Evolutionary conservation across 2,888 invertebrate species (phyloP).

Genomic region (Polydesmus complanatus): DNA sequence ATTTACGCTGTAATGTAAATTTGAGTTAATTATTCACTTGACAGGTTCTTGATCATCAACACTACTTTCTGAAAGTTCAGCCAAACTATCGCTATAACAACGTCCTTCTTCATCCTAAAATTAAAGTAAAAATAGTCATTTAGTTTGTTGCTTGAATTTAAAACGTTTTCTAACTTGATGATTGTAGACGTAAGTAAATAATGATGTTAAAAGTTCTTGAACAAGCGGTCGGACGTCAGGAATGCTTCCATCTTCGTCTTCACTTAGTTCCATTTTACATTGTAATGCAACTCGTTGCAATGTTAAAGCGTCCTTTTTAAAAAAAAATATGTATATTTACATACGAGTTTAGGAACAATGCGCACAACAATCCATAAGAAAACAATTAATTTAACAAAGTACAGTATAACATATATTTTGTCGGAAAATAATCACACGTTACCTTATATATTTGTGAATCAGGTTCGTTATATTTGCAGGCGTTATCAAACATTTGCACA

Average conservation of each 20-base stretch:
- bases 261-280: conserved; percentile 73
- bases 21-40: conserved; percentile 17
- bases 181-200: conserved; percentile 88
- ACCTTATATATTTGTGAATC: conserved; percentile 92
- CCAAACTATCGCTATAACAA: conserved; percentile 90
- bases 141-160: background rate
- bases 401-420: background rate
- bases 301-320: conserved; percentile 82
- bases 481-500: conserved; percentile 86
- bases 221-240: conserved; percentile 81
- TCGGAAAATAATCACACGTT: no score
- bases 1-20: conserved; percentile 18
- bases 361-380: no score
- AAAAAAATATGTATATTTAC: no score
- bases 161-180: conserved; percentile 52
- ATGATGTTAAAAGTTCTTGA: conserved; percentile 73
- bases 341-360: no score
- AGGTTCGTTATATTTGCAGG: conserved; percentile 93
- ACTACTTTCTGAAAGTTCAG: conserved; percentile 80
- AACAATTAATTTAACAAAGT: background rate
- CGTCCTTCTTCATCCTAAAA: conserved; percentile 76
- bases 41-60: conserved; percentile 28
- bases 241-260: conserved; percentile 61
- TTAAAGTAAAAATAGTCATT: background rate
- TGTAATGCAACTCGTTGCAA: conserved; percentile 78